Evolutionary conservation across 2,797 vertebrate species (phyloP), one percentile per base, ranked within the genome.

Genomic region (Molothrus aeneus): DNA sequence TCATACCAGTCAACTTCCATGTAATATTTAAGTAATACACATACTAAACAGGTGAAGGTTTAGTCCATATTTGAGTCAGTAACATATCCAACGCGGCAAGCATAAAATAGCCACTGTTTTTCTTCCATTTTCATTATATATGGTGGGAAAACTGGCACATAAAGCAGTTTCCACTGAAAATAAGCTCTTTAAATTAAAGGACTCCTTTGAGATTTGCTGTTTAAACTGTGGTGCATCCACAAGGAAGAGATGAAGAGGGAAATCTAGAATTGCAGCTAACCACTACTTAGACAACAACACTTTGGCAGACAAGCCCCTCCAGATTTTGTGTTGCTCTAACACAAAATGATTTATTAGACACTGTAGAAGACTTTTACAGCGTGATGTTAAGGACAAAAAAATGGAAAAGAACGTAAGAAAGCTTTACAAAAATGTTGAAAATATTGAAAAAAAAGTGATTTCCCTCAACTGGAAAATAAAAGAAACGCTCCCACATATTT

Each of bases 111-210:
- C n/a, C 26, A 50, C 57, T n/a, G 25, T 0, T 64, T 85, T 78
- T 60, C 34, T 31, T 80, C 63, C 8, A 28, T 82, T 93, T 92
- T 70, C 77, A 25, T 61, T 71, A 61, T 36, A 43, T 4, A 36
- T 2, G 0, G 17, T 9, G 48, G 42, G 2, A 25, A 75, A 84
- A 77, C 12, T 20, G 56, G 50, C 43, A 89, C 36, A 80, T 36
- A 48, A 91, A 72, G 83, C 29, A 79, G 38, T 71, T 93, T 90
- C 65, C 48, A 91, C 24, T 21, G 38, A 84, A 94, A 65, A 86
- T 50, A 95, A 80, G 22, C 18, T 64, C 48, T 84, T 90, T 73
- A 86, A 93, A 60, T 86, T 53, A 82, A 88, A 88, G n/a, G 18
- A 72, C 7, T 92, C 57, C 63, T 69, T 71, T 36, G 69, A 88